Conservation (phyloP, 2,888 invertebrate species). For the Sinodicranocentrus sp. region DNA sequence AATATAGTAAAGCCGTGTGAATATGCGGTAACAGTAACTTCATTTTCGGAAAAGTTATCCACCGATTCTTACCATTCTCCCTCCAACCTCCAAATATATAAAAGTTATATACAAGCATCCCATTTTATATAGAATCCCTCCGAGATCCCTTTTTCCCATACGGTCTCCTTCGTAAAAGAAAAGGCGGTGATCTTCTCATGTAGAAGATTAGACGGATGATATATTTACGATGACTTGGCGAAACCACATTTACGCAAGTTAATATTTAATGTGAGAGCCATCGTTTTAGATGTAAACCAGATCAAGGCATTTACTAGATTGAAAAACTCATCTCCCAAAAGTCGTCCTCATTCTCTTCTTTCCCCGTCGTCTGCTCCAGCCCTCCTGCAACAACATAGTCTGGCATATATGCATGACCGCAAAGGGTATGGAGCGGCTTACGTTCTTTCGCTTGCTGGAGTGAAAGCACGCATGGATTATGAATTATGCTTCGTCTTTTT, state of each 20-base stretch:
- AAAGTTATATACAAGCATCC: conserved; percentile 2
- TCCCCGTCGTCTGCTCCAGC: too few relatives aligned
- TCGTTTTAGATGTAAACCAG: conserved; percentile 77
- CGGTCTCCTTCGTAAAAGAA: conserved; percentile 2
- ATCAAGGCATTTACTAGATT: conserved; percentile 77
- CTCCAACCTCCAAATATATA: too few relatives aligned
- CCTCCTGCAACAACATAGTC: not conserved
- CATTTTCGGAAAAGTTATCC: not conserved
- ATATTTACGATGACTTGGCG: conserved; percentile 76
- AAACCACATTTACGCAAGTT: conserved; percentile 75
- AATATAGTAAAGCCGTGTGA: not conserved
- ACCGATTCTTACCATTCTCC: conserved; percentile 5
- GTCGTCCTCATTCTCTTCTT: not conserved
- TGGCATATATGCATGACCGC: not conserved
- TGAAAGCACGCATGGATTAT: not conserved
- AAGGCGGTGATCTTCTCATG: conserved; percentile 13
- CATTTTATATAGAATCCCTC: conserved; percentile 10
- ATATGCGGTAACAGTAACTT: not conserved
- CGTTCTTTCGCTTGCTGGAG: too few relatives aligned
- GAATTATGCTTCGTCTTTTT: not conserved
- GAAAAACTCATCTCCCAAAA: conserved; percentile 72
- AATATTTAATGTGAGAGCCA: conserved; percentile 76
- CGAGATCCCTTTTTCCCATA: not conserved
- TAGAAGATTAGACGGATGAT: conserved; percentile 74
- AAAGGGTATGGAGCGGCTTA: too few relatives aligned